phyloP scores from a whole-genome alignment of 2,888 invertebrate species.

The Acanthoscelides obtectus region DNA sequence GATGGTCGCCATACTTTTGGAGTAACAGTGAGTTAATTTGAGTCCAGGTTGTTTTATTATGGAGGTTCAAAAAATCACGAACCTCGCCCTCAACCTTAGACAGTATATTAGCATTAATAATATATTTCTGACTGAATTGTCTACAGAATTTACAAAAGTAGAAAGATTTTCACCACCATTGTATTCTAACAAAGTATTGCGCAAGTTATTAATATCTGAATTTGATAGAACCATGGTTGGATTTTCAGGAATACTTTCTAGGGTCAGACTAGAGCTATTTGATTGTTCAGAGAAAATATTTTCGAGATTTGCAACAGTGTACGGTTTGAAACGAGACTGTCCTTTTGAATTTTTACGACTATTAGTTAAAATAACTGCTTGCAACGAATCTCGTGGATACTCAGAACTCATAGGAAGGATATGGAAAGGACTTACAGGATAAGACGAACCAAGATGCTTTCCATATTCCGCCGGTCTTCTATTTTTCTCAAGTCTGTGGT shows the following conservation, averaged over 20 bases:
- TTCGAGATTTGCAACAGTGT: not conserved
- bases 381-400: not conserved
- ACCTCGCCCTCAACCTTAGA: not conserved
- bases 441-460: not conserved
- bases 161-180: not conserved
- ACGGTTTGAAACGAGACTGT: not conserved
- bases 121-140: not conserved
- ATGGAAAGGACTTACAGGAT: conserved; percentile 3
- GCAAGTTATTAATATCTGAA: not conserved
- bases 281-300: too few species aligned
- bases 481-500: not conserved
- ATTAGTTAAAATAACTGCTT: not conserved
- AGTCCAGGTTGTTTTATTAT: not conserved
- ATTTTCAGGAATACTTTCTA: not conserved
- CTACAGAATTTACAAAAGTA: not conserved
- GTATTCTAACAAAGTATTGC: not conserved
- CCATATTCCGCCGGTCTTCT: not conserved
- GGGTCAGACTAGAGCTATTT: too few species aligned
- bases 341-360: not conserved
- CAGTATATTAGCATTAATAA: not conserved
- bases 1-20: conserved; percentile 3
- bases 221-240: not conserved
- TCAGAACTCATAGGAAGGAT: conserved; percentile 3
- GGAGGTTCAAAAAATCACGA: too few species aligned
- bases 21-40: not conserved